phyloP scores from a whole-genome alignment of 2,113 vertebrate species.

The Takifugu bimaculatus region DNA sequence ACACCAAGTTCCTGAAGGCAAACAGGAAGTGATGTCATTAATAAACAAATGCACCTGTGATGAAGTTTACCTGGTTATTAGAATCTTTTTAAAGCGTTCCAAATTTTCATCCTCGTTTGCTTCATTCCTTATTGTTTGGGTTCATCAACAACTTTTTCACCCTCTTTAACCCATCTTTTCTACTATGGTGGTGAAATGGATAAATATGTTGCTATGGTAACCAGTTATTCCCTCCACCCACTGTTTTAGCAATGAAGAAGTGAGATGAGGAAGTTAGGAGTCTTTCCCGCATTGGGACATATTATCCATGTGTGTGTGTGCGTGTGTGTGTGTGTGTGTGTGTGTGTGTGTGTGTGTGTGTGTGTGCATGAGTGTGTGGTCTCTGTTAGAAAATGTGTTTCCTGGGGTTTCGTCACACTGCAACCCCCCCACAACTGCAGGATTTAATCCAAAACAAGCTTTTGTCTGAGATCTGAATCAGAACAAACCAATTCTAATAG shows the following conservation, averaged over 20 bases:
- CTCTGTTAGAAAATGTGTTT: slow-evolving; percentile 69
- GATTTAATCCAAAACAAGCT: slow-evolving; percentile 22
- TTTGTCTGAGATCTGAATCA: background rate
- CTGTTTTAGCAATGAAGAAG: slow-evolving; percentile 44
- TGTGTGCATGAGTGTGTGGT: slow-evolving; percentile 36
- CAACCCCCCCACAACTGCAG: slow-evolving; percentile 7
- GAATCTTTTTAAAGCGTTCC: background rate
- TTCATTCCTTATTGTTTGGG: background rate
- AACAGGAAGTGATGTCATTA: background rate
- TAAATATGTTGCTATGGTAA: slow-evolving; percentile 26
- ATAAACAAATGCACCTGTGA: background rate
- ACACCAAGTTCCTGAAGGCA: too few relatives aligned
- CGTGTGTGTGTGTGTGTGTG: slow-evolving; percentile 17
- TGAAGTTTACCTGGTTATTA: background rate
- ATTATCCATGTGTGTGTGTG: background rate
- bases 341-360: slow-evolving; percentile 11
- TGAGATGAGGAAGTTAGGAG: slow-evolving; percentile 48
- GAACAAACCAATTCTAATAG: too few relatives aligned
- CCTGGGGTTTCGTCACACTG: slow-evolving; percentile 50
- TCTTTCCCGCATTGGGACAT: slow-evolving; percentile 6
- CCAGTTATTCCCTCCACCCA: slow-evolving; percentile 22
- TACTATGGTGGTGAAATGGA: background rate
- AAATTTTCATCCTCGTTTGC: background rate
- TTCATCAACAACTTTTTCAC: background rate
- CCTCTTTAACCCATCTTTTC: background rate